These are phyloP conservation scores for human DNA, from an alignment of 2,113 vertebrate genomes.

Conservation along the genomic window DNA sequence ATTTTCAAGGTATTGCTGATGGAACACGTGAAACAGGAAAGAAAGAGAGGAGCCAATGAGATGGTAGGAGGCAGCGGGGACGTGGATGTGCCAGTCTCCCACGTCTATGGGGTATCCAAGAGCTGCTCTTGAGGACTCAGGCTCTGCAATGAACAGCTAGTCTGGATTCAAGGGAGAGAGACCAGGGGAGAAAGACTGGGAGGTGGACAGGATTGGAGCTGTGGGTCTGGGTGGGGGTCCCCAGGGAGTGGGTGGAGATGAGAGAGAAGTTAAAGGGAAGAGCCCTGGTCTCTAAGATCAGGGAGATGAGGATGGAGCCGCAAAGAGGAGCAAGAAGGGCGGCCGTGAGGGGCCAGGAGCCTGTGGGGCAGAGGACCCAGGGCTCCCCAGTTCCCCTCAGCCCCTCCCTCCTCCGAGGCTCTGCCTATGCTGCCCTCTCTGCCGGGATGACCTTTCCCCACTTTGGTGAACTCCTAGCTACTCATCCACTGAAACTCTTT, in stretches of 20 bases:
- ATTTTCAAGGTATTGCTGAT: fast-evolving
- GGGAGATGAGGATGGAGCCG: not conserved
- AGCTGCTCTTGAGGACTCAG: not conserved
- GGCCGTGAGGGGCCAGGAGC: not conserved
- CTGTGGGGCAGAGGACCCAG: fast-evolving
- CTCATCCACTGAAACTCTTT: not conserved
- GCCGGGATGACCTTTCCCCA: fast-evolving
- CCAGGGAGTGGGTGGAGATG: not conserved
- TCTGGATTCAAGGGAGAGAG: not conserved
- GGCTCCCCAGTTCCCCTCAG: not conserved
- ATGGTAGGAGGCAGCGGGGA: fast-evolving
- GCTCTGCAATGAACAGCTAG: not conserved
- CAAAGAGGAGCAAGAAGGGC: too few relatives aligned
- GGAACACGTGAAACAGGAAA: not conserved
- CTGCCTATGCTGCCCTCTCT: not conserved
- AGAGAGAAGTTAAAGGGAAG: too few relatives aligned
- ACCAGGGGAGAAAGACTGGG: fast-evolving
- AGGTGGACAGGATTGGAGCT: not conserved
- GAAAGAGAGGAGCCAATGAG: not conserved
- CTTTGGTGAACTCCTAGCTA: not conserved
- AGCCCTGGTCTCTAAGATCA: not conserved
- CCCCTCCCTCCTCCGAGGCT: not conserved
- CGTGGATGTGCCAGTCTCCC: fast-evolving
- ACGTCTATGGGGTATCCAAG: not conserved
- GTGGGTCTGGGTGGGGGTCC: fast-evolving